Conservation (phyloP, 2,888 invertebrate genomes). For the Colostygia pectinataria region DNA sequence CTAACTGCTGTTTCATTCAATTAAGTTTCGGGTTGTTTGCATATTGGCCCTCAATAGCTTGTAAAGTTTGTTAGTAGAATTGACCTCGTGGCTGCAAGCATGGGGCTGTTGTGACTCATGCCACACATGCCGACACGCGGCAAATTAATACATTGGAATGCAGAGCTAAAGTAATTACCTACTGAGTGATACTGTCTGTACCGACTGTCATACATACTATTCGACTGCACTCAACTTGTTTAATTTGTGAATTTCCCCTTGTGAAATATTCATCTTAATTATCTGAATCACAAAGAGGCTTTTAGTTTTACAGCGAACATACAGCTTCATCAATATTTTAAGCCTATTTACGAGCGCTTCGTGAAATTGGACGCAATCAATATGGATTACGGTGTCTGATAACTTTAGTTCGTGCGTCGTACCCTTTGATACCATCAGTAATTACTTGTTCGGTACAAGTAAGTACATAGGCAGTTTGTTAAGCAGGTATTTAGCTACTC, state of each 20-base stretch:
- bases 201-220: slow-evolving; percentile 8
- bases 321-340: slow-evolving; percentile 29
- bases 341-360: slow-evolving; percentile 35
- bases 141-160: slow-evolving; percentile 37
- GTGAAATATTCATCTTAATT: slow-evolving; percentile 12
- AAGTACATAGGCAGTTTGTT: too few relatives aligned
- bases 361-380: slow-evolving; percentile 53
- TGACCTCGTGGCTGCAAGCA: slow-evolving; percentile 26
- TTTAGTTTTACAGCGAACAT: slow-evolving; percentile 3
- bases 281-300: slow-evolving; percentile 1
- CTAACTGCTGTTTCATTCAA: too few relatives aligned
- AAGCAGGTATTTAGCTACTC: too few relatives aligned
- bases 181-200: slow-evolving; percentile 21
- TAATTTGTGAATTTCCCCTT: background rate
- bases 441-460: background rate
- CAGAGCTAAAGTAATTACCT: slow-evolving; percentile 35
- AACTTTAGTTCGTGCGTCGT: slow-evolving; percentile 23
- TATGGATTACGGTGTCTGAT: slow-evolving; percentile 43
- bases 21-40: too few relatives aligned
- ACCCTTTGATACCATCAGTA: slow-evolving; percentile 10
- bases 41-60: too few relatives aligned
- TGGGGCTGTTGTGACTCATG: slow-evolving; percentile 34
- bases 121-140: slow-evolving; percentile 32
- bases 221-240: slow-evolving; percentile 10
- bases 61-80: too few relatives aligned